Percentiles rank a stretch among this genome's conserved stretches.
phyloP scores from a whole-genome alignment of 2,888 invertebrate species.

The Sipunculus nudus region DNA sequence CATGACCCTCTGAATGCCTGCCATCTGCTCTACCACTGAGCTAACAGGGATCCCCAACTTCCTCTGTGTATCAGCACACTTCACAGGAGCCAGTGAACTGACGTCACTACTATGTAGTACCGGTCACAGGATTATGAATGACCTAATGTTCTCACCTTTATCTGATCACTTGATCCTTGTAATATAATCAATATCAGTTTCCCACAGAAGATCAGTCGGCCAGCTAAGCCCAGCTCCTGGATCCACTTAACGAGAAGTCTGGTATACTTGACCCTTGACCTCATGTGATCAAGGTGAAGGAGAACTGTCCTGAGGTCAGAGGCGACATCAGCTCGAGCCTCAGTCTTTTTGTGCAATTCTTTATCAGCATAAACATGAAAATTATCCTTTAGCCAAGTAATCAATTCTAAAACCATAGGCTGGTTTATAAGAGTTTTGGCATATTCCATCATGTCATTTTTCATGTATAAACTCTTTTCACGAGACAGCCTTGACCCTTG shows the following conservation, averaged over 20 bases:
- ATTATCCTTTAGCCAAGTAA: conserved; percentile 32
- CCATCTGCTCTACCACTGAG: too few relatives aligned
- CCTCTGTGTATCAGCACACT: too few relatives aligned
- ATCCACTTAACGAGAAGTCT: conserved; percentile 53
- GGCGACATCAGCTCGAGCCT: not conserved
- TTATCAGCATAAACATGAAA: conserved; percentile 6
- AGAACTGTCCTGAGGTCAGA: conserved; percentile 38
- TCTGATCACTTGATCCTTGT: conserved; percentile 39
- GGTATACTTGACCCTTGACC: conserved; percentile 48
- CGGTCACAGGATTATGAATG: too few relatives aligned
- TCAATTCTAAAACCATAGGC: conserved; percentile 42
- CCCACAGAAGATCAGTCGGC: conserved; percentile 47
- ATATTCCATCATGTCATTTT: conserved; percentile 16
- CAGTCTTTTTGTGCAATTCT: not conserved
- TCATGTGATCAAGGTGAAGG: conserved; percentile 56
- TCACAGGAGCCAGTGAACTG: too few relatives aligned
- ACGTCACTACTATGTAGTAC: too few relatives aligned
- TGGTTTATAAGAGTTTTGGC: conserved; percentile 30
- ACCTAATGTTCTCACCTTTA: too few relatives aligned
- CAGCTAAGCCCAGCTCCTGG: conserved; percentile 43
- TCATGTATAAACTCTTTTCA: conserved; percentile 4
- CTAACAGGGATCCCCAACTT: too few relatives aligned
- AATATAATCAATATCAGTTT: conserved; percentile 51
- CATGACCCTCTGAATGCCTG: too few relatives aligned
- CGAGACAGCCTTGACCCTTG: not conserved